Evolutionary conservation across 2,888 invertebrate genomes (phyloP), one percentile per base, ranked within the genome.

Genomic region (Trisateles emortualis): DNA sequence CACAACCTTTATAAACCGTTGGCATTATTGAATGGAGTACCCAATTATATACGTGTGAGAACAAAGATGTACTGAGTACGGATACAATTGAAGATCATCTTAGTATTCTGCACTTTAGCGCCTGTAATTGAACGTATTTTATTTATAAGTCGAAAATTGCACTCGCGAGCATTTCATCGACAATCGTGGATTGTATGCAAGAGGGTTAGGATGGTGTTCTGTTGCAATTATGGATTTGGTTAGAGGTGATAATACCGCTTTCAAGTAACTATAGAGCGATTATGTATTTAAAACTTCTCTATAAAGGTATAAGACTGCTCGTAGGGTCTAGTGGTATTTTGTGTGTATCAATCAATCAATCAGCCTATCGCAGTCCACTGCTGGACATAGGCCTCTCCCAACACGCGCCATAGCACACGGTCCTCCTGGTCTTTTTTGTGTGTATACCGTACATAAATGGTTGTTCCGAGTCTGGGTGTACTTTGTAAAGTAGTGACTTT

Each of bases 91-190:
- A 69, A 68, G 71, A 72, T 68, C 71, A 72, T 67, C 69, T 65
- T 66, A 66, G 71, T 60, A 79, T 77, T 76, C 70, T 59, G 64
- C 76, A 73, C 74, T 78, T 81, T 78, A 76, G 70, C 73, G 68
- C 73, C 78, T 67, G 70, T 84, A 83, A 85, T 83, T 79, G 78
- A 76, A 71, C 71, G 75, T 73, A 81, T 83, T 86, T 85, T 86
- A 87, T 86, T 86, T 86, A 87, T 81, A 83, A 84, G 79, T 84
- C 72, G 81, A 83, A 83, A 87, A 84, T 81, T 85, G 77, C 78
- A 64, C 74, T 75, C 44, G 56, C 53, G 72, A 68, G 76, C 77
- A 76, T 85, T 87, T 84, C 83, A 86, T 83, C 81, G 81, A 67
- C 82, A 72, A 77, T 80, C 79, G 81, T 77, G 79, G 78, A 81